Evolutionary conservation across 2,797 vertebrate genomes (phyloP).

Genomic region (Hemibagrus guttatus): DNA sequence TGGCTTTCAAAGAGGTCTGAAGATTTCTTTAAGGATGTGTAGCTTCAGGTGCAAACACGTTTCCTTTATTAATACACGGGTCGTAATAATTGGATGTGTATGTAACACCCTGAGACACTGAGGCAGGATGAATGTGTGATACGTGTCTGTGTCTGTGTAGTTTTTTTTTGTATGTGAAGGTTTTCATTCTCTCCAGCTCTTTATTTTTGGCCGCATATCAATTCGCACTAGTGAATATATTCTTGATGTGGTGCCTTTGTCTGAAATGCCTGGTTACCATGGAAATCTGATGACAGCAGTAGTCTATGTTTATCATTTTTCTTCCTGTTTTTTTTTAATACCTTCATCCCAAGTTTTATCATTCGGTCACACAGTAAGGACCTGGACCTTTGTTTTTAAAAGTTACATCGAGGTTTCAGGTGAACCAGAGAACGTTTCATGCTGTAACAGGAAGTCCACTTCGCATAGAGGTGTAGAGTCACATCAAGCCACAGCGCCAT

Average conservation of each 20-base stretch:
- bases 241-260: slow-evolving; percentile 6
- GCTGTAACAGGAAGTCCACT: neutral
- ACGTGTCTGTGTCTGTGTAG: no score
- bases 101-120: neutral
- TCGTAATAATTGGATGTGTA: neutral
- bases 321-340: neutral
- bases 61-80: neutral
- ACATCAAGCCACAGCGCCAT: no score
- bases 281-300: slow-evolving; percentile 43
- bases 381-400: neutral
- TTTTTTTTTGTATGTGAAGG: neutral
- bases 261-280: slow-evolving; percentile 55
- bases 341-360: neutral
- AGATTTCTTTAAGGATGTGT: neutral
- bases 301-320: slow-evolving; percentile 26
- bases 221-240: neutral
- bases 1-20: neutral
- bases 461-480: neutral
- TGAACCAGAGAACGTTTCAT: neutral
- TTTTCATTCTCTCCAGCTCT: slow-evolving; percentile 16
- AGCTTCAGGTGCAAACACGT: neutral
- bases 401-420: neutral
- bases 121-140: neutral
- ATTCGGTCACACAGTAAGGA: neutral
- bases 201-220: slow-evolving; percentile 16